Base-by-base conservation (phyloP, 2,888 invertebrate genomes). In the Nasonovia ribisnigri region DNA sequence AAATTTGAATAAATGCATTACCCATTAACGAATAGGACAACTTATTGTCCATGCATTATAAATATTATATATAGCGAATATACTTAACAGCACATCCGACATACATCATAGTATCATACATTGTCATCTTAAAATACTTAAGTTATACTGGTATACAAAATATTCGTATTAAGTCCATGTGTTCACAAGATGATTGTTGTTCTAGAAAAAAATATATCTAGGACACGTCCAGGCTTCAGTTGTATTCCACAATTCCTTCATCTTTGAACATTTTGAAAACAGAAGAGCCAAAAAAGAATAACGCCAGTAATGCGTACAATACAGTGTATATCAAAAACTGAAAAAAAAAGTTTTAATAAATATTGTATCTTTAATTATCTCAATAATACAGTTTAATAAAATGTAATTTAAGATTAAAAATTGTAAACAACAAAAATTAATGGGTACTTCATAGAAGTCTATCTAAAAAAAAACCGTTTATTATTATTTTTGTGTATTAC, bases 271-370 rank as follows among this genome's bases (percentile, higher is more conserved):
- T 2, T 90, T 60, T 93, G 10, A 48, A 51, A 86, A 93, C 29
- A 26, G 60, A 46, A 67, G 86, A 60, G 29, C 86, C 86, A 13
- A 90, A 90, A 84, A 93, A 93, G 6, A 93, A 26, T 26, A 93
- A 4, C 4, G 93, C 90, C 0, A 93, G 60, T 29, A 93, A 67
- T 29, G 24, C 60, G 42, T 93, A 93, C 48, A 93, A n/a, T 2
- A 43, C 60, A 24, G 89, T 24, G 29, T 93, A 93, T n/a, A 93
- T 93, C 42, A 93, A 90, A 86, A 93, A 93, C 93, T 93, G 93
- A 90, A 93, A 93, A 90, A 86, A 11, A 90, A 67, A 36, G 20
- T 67, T 36, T 16, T 36, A 36, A 16, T 67, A 20, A 6, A n/a
- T 36, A 67, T 67, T n/a, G 16, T 36, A 16, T 67, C n/a, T 67